Evolutionary conservation across 1,140 invertebrate genomes (phyloP), one percentile per base, ranked within the genome.

Genomic region (Brachionus koreanus): DNA sequence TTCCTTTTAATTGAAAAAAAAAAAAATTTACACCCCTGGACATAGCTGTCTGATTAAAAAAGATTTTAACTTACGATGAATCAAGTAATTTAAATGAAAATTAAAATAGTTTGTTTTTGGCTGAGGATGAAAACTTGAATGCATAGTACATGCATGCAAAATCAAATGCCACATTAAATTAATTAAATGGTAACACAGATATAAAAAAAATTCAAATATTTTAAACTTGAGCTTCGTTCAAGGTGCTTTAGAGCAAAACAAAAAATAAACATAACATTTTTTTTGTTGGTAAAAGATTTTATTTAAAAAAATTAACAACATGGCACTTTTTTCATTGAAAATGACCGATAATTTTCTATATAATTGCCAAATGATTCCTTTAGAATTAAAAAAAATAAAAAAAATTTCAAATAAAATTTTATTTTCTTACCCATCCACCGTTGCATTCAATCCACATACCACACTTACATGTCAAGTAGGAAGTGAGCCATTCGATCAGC

Each of bases 1-100:
- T 79, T 79, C 76, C 76, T 79, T 79, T 23, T 29, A 29, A 76
- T 12, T n/a, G 23, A 37, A 43, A 3, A 61, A n/a, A 29, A 43
- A 42, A 39, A 37, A 16, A 23, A 3, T 65, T 37, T 13, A 16
- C 19, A 19, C 39, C 16, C n/a, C 16, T 37, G 65, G 33, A 16
- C 13, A 2, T 77, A 49, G 7, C 6, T 12, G 10, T 19, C n/a
- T 10, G 76, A 79, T 79, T 79, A 57, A 61, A 79, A 33, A 61
- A 43, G 76, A 79, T 79, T 43, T 61, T 39, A 37, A 79, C 76
- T 79, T 79, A 79, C 76, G 57, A 79, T 79, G 76, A 79, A 79
- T 61, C 76, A 79, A 79, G 37, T 61, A 37, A 16, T 65, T 79
- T 16, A 61, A 39, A 42, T 79, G 37, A 79, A 33, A 13, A 29